Evolutionary conservation across 2,888 invertebrate species (phyloP).

Genomic region (Epistrophe grossulariae): DNA sequence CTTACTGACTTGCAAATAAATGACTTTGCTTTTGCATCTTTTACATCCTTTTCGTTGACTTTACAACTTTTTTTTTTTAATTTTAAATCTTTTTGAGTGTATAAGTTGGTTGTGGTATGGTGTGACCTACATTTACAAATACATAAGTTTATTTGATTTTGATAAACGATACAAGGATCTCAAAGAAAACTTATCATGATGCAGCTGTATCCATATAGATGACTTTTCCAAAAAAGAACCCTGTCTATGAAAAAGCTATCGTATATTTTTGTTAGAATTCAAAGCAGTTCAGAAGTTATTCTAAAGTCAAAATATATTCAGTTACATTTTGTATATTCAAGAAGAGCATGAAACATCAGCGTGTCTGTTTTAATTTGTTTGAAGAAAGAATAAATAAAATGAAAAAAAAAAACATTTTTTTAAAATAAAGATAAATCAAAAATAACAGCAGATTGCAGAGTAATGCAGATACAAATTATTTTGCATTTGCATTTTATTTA

Average conservation of each 20-base stretch:
- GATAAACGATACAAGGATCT: conserved; percentile 9
- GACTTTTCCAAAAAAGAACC: too few relatives aligned
- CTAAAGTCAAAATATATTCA: conserved; percentile 29
- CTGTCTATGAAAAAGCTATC: too few relatives aligned
- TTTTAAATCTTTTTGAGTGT: not conserved
- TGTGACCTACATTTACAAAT: not conserved
- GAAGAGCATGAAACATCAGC: not conserved
- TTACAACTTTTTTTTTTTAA: not conserved
- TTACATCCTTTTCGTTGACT: not conserved
- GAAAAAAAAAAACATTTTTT: too few relatives aligned
- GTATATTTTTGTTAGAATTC: not conserved
- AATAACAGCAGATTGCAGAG: not conserved
- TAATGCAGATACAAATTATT: not conserved
- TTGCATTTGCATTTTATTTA: too few relatives aligned
- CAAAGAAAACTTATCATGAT: not conserved
- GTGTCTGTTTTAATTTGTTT: not conserved
- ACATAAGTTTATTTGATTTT: not conserved
- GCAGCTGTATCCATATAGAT: conserved; percentile 8
- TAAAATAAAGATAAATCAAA: too few relatives aligned
- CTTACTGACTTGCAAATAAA: conserved; percentile 25
- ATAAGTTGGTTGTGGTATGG: not conserved
- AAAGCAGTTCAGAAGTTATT: not conserved
- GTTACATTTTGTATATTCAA: conserved; percentile 15
- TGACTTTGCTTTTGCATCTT: conserved; percentile 22
- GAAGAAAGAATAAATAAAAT: not conserved